A percentile compares a stretch with the other conserved stretches of the same genome.
phyloP scores from a whole-genome alignment of 2,797 vertebrate species.

The Numenius phaeopus region DNA sequence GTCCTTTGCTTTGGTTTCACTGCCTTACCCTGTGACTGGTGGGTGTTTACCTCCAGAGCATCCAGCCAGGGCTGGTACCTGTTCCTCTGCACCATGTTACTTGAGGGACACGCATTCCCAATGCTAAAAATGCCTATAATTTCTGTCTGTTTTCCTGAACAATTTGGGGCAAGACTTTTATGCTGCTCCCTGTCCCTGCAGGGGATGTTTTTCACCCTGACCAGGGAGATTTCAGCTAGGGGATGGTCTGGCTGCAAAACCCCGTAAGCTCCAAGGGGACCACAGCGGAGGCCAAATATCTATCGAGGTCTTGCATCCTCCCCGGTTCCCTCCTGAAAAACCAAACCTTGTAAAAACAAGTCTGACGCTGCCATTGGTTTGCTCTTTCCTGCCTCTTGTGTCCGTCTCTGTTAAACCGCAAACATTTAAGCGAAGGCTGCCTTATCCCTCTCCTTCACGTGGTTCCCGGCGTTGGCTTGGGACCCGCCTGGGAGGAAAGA shows the following conservation, averaged over 20 bases:
- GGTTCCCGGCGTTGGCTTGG: not conserved
- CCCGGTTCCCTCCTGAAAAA: not conserved
- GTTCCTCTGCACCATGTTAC: not conserved
- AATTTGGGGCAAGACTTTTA: accelerated
- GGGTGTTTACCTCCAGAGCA: not conserved
- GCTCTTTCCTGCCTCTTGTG: not conserved
- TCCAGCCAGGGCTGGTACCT: not conserved
- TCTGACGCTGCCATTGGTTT: not conserved
- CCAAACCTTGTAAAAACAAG: not conserved
- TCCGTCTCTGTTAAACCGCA: not conserved
- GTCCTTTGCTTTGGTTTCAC: not conserved
- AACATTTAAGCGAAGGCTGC: not conserved
- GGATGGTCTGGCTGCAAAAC: not conserved
- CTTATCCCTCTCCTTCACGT: accelerated
- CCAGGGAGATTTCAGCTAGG: not conserved
- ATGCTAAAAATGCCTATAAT: accelerated
- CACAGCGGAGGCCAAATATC: not conserved
- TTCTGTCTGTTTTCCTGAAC: not conserved
- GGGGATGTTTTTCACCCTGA: not conserved
- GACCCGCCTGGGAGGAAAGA: not conserved
- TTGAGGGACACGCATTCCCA: accelerated
- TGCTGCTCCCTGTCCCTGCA: not conserved
- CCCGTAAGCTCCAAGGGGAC: not conserved
- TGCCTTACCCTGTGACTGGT: not conserved
- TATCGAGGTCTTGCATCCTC: not conserved